Conservation (phyloP, 2,888 invertebrate species). For the Lobophora halterata region DNA sequence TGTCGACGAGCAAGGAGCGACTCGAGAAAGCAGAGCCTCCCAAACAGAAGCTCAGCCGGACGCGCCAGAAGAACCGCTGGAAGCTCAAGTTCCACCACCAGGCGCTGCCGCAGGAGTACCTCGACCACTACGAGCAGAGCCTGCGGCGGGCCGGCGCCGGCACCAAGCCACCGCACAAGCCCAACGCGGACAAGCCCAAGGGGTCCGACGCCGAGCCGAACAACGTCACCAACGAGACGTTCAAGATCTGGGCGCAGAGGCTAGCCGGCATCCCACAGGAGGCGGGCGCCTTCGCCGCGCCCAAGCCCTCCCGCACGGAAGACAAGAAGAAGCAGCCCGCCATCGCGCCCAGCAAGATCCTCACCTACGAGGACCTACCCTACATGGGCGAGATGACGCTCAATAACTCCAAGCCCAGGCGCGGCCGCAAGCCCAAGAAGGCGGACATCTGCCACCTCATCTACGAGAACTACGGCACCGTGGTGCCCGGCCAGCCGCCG, state of each 20-base stretch:
- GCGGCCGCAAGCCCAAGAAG: slow-evolving; percentile 94
- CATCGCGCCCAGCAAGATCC: slow-evolving; percentile 71
- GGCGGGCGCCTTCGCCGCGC: slow-evolving; percentile 50
- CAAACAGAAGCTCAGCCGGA: slow-evolving; percentile 60
- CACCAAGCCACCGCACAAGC: slow-evolving; percentile 55
- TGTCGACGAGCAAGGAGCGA: slow-evolving; percentile 68
- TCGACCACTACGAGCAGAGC: slow-evolving; percentile 89
- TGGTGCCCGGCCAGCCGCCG: slow-evolving; percentile 87
- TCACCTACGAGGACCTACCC: slow-evolving; percentile 91
- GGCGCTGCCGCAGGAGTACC: slow-evolving; percentile 88
- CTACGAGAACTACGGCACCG: slow-evolving; percentile 94
- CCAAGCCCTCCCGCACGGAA: slow-evolving; percentile 49
- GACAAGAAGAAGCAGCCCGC: slow-evolving; percentile 64
- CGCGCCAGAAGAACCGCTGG: slow-evolving; percentile 84
- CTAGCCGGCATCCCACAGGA: slow-evolving; percentile 87
- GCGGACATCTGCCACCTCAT: slow-evolving; percentile 95
- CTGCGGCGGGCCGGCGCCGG: slow-evolving; percentile 77
- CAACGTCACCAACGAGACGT: slow-evolving; percentile 82
- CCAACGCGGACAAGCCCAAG: slow-evolving; percentile 58
- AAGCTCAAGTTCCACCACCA: slow-evolving; percentile 91
- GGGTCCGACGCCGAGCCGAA: slow-evolving; percentile 61
- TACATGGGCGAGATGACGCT: slow-evolving; percentile 96
- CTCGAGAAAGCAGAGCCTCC: slow-evolving; percentile 55
- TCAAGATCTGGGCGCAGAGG: slow-evolving; percentile 87
- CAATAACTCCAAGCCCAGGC: slow-evolving; percentile 91